These are phyloP conservation scores for Chloromyia formosa DNA, from an alignment of 2,888 invertebrate genomes.

Conservation along the genomic window DNA sequence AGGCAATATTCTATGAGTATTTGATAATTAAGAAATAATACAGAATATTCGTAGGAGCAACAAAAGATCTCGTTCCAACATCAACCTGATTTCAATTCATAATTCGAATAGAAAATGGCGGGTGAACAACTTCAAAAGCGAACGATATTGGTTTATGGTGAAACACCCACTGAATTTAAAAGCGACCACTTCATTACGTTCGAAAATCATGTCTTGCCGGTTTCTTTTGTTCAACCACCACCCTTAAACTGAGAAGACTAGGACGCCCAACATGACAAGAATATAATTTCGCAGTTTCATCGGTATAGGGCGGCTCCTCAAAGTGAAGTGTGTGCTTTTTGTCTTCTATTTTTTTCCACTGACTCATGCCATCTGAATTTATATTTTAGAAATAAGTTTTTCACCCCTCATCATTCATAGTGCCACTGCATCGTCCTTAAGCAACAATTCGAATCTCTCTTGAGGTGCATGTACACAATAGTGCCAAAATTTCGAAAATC, in stretches of 20 bases:
- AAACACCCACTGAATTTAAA: constrained; percentile 24
- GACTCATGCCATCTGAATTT: background rate
- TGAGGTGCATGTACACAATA: constrained; percentile 16
- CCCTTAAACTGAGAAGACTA: background rate
- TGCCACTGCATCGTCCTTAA: background rate
- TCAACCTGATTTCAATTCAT: constrained; percentile 14
- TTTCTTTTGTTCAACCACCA: background rate
- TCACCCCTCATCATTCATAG: background rate
- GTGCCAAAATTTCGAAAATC: constrained; percentile 29
- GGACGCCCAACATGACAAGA: constrained; percentile 22
- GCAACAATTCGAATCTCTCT: constrained; percentile 19
- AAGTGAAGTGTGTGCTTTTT: background rate
- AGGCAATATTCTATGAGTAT: too few species aligned
- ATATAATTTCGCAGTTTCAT: constrained; percentile 33
- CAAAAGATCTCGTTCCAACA: background rate
- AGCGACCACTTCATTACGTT: constrained; percentile 23
- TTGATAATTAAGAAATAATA: too few species aligned
- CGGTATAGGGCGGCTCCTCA: background rate
- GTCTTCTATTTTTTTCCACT: background rate
- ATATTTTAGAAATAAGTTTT: background rate
- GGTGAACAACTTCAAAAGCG: background rate
- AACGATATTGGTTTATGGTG: background rate
- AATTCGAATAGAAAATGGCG: constrained; percentile 3
- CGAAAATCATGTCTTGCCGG: constrained; percentile 17
- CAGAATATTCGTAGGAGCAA: too few species aligned